phyloP scores from a whole-genome alignment of 2,797 vertebrate genomes.

The Benthosema pterotum region DNA sequence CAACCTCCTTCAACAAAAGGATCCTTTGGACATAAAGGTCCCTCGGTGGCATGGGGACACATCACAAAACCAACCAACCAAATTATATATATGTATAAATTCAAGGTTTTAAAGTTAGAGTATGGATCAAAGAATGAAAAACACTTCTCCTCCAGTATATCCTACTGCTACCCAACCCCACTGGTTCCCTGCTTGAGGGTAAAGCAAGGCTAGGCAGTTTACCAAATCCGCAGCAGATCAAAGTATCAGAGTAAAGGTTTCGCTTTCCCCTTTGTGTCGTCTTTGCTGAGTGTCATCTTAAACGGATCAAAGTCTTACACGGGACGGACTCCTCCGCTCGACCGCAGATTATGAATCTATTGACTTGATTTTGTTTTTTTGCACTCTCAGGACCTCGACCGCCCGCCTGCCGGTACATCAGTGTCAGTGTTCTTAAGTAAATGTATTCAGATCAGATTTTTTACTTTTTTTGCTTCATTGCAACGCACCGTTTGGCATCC shows the following conservation, averaged over 20 bases:
- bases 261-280: conserved; percentile 29
- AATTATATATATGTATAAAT: conserved; percentile 1
- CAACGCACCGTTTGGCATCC: no score
- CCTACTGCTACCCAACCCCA: conserved; percentile 10
- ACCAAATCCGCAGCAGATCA: conserved; percentile 42
- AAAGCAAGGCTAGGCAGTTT: conserved; percentile 39
- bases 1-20: background rate
- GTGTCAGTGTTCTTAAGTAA: no score
- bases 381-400: background rate
- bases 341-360: conserved; percentile 13
- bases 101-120: conserved; percentile 5
- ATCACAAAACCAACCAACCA: conserved; percentile 10
- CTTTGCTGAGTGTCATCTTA: conserved; percentile 16
- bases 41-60: background rate
- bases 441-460: no score
- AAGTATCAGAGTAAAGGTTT: conserved; percentile 36
- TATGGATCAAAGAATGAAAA: conserved; percentile 17
- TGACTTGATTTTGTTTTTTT: conserved; percentile 2
- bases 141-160: conserved; percentile 18
- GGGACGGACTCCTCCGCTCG: conserved; percentile 4
- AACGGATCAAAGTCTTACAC: conserved; percentile 22
- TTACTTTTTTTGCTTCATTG: no score
- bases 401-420: background rate
- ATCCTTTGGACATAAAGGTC: background rate
- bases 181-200: conserved; percentile 37